Conservation (phyloP, 2,113 vertebrate genomes). For the Thalassoma bifasciatum region DNA sequence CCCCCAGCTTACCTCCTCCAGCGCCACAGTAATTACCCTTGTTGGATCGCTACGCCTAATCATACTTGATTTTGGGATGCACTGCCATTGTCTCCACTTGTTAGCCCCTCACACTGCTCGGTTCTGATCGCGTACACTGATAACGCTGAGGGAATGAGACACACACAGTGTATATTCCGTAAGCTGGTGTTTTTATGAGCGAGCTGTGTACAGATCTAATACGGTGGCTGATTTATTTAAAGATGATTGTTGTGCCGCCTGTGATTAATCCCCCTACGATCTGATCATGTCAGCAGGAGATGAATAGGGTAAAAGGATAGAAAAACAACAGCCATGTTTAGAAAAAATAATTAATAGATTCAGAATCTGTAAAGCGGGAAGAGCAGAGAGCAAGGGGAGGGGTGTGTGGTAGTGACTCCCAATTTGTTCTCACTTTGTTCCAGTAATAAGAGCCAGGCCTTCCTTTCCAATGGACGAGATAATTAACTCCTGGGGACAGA, state of each 20-base stretch:
- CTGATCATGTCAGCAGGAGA: constrained; percentile 67
- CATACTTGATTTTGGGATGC: constrained; percentile 82
- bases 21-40: constrained; percentile 79
- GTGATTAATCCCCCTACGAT: constrained; percentile 75
- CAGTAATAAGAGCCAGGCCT: constrained; percentile 84
- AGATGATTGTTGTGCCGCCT: constrained; percentile 68
- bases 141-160: constrained; percentile 58
- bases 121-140: constrained; percentile 76
- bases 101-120: constrained; percentile 72
- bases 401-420: constrained; percentile 70
- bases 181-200: constrained; percentile 51
- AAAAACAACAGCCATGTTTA: constrained; percentile 59
- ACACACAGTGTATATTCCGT: constrained; percentile 32
- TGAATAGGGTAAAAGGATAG: constrained; percentile 44
- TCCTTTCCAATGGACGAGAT: constrained; percentile 78
- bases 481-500: constrained; percentile 83
- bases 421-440: constrained; percentile 86
- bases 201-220: constrained; percentile 65
- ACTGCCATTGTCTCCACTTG: constrained; percentile 79
- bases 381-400: constrained; percentile 58
- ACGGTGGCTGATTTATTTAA: constrained; percentile 69
- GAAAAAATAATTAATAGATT: constrained; percentile 76
- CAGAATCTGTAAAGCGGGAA: constrained; percentile 70
- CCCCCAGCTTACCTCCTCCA: constrained; percentile 67
- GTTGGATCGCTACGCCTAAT: constrained; percentile 81